phyloP scores from a whole-genome alignment of 2,797 vertebrate species.

The Periophthalmus magnuspinnatus region DNA sequence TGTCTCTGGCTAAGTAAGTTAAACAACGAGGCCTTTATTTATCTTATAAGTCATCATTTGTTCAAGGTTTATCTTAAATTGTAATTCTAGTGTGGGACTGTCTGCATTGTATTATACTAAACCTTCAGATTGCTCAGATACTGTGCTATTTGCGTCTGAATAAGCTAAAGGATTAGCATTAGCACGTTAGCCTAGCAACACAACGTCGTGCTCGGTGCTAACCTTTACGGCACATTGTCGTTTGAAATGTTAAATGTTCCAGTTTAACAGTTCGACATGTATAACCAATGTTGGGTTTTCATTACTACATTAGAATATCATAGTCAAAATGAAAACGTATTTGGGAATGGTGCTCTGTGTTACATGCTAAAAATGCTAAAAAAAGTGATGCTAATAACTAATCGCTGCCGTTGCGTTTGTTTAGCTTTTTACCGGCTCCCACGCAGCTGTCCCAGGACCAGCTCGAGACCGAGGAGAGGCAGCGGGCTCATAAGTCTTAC shows the following conservation, averaged over 20 bases:
- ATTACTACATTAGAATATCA: background rate
- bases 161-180: conserved; percentile 14
- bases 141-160: background rate
- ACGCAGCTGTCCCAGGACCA: conserved; percentile 98
- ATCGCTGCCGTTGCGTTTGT: background rate
- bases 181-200: conserved; percentile 30
- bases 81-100: background rate
- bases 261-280: background rate
- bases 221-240: too few species aligned
- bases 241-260: too few species aligned
- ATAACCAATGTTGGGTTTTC: background rate
- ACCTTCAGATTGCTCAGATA: background rate
- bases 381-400: background rate
- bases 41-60: background rate
- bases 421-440: conserved; percentile 92
- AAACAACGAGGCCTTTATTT: conserved; percentile 15
- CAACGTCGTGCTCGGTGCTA: too few species aligned
- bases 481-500: conserved; percentile 85
- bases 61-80: rapidly evolving
- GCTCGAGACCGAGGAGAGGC: conserved; percentile 91
- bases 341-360: background rate
- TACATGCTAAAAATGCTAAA: too few species aligned
- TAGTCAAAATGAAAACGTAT: background rate
- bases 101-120: background rate
- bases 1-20: conserved; percentile 76